Conservation (phyloP, 2,888 invertebrate genomes). For the Leptopilina syphax region DNA sequence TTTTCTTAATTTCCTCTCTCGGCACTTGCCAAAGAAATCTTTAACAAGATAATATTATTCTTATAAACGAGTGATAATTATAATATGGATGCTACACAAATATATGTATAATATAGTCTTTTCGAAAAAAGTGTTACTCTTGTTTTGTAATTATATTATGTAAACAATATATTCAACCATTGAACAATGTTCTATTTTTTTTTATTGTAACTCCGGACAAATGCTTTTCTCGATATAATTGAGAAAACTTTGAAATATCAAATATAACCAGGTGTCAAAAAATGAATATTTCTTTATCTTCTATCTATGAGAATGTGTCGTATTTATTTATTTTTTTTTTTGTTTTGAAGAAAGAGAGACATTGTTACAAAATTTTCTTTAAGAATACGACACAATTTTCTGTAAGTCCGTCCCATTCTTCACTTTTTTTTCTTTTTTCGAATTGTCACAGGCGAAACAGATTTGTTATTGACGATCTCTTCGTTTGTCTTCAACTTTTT, state of each 20-base stretch:
- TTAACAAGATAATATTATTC: neutral
- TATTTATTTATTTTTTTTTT: conserved; percentile 1
- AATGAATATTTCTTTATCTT: conserved; percentile 22
- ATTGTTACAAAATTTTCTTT: conserved; percentile 19
- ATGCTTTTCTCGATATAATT: conserved; percentile 3
- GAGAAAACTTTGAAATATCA: conserved; percentile 20
- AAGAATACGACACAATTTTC: conserved; percentile 25
- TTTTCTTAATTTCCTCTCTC: neutral
- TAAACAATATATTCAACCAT: conserved; percentile 33
- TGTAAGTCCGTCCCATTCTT: conserved; percentile 14
- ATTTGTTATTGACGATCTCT: conserved; percentile 40
- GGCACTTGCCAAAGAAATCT: conserved; percentile 23
- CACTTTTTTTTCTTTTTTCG: neutral
- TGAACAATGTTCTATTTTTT: conserved; percentile 5
- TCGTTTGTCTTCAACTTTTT: conserved; percentile 18
- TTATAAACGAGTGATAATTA: conserved; percentile 34
- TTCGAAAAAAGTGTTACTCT: neutral
- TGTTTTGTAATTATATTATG: neutral
- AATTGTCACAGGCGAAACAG: conserved; percentile 26
- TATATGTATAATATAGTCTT: neutral
- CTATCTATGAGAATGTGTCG: conserved; percentile 7
- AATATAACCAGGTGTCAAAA: conserved; percentile 15
- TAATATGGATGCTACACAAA: conserved; percentile 19
- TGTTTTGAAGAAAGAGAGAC: neutral
- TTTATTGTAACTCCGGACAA: neutral